Percentiles rank a stretch among this genome's conserved stretches.
Conservation (phyloP, 2,113 vertebrate species). For the Amblyopsis rosae region DNA sequence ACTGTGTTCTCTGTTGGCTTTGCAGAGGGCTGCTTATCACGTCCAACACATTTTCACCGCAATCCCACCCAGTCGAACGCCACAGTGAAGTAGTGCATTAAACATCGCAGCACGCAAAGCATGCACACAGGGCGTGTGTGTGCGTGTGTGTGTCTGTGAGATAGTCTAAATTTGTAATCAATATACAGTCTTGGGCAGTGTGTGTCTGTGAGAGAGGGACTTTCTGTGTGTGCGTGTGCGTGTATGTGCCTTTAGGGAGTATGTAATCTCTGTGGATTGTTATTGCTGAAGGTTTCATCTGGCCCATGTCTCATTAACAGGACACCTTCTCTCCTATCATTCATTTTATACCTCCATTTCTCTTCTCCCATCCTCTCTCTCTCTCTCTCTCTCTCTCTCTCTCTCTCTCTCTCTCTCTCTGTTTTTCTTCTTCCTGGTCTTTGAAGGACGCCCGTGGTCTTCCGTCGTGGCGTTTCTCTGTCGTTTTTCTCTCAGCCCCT, state of each 20-base stretch:
- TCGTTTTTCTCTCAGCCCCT: neutral
- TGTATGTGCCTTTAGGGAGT: slow-evolving; percentile 18
- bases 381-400: neutral
- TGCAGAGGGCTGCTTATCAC: slow-evolving; percentile 28
- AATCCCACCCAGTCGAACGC: slow-evolving; percentile 36
- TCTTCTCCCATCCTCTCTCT: neutral
- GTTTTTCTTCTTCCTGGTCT: slow-evolving; percentile 13
- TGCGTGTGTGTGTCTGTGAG: neutral
- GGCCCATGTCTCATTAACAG: slow-evolving; percentile 38
- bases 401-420: slow-evolving; percentile 20
- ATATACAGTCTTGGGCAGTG: neutral
- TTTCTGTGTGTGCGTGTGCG: slow-evolving; percentile 2
- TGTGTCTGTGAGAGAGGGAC: neutral
- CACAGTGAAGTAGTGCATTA: slow-evolving; percentile 32
- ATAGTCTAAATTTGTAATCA: slow-evolving; percentile 4
- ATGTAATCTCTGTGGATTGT: slow-evolving; percentile 54
- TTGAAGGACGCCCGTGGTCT: slow-evolving; percentile 29
- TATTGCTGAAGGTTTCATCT: slow-evolving; percentile 59
- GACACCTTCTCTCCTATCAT: neutral
- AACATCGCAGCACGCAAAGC: slow-evolving; percentile 40
- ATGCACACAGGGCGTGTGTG: neutral
- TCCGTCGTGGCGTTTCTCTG: slow-evolving; percentile 19
- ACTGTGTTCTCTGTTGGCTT: slow-evolving; percentile 41
- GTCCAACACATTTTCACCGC: slow-evolving; percentile 38
- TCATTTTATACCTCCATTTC: slow-evolving; percentile 5